phyloP scores from a whole-genome alignment of 2,113 vertebrate species.

The Forbesichthys agassizii region DNA sequence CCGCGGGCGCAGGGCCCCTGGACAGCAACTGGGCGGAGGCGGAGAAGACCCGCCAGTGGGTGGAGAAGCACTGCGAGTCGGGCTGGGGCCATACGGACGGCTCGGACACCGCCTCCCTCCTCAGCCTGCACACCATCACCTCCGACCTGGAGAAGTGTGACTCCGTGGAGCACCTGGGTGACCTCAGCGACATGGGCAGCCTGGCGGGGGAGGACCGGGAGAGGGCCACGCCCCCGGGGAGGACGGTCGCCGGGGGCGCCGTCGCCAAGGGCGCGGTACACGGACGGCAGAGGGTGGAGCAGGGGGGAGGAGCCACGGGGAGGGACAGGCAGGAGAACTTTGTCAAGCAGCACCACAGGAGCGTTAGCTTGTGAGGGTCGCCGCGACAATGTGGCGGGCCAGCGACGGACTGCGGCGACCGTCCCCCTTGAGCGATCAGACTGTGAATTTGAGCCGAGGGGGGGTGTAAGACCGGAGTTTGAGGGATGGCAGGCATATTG shows the following conservation, averaged over 20 bases:
- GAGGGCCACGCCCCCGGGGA: neutral
- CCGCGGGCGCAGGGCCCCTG: slow-evolving; percentile 16
- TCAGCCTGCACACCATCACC: slow-evolving; percentile 86
- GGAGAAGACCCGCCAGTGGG: slow-evolving; percentile 72
- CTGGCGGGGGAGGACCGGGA: slow-evolving; percentile 52
- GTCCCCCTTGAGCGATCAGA: neutral
- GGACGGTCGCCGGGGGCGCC: slow-evolving; percentile 27
- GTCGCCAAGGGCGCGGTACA: slow-evolving; percentile 8
- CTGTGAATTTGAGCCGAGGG: neutral
- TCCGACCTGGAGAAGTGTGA: slow-evolving; percentile 90
- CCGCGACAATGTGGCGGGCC: neutral
- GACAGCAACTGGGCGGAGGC: slow-evolving; percentile 65
- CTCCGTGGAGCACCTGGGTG: slow-evolving; percentile 85
- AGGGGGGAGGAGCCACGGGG: slow-evolving; percentile 24
- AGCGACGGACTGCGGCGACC: neutral
- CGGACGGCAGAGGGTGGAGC: neutral
- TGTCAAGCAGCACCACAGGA: slow-evolving; percentile 79
- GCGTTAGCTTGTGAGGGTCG: slow-evolving; percentile 75
- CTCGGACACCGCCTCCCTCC: slow-evolving; percentile 78
- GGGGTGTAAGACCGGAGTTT: neutral
- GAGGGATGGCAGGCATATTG: neutral
- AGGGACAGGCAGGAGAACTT: slow-evolving; percentile 56
- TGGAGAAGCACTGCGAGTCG: slow-evolving; percentile 68
- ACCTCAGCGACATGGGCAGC: slow-evolving; percentile 70
- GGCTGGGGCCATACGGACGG: slow-evolving; percentile 67